Percentiles rank a stretch among this genome's conserved stretches.
phyloP scores from a whole-genome alignment of 2,797 vertebrate species.

The Thamnophis elegans region DNA sequence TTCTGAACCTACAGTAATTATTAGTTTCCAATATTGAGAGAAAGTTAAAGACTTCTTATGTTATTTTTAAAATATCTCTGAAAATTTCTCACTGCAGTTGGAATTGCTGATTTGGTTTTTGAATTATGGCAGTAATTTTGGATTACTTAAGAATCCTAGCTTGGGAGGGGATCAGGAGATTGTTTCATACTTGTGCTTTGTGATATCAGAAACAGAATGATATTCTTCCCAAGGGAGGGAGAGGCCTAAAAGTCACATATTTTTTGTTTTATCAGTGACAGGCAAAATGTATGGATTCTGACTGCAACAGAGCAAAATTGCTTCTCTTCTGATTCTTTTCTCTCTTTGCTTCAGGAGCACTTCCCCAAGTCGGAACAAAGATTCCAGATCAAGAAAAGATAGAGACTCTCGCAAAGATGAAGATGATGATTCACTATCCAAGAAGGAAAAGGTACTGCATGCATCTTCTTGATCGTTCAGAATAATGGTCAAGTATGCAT shows the following conservation, averaged over 20 bases:
- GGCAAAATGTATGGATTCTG: background rate
- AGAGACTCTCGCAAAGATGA: constrained; percentile 84
- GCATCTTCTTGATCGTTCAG: background rate
- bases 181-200: background rate
- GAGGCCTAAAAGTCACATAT: background rate
- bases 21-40: background rate
- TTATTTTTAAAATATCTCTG: background rate
- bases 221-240: background rate
- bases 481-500: background rate
- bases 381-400: constrained; percentile 83
- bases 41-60: background rate
- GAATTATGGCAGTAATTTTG: background rate
- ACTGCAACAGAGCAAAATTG: background rate
- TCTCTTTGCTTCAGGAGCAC: constrained; percentile 70
- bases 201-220: background rate
- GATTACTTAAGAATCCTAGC: background rate
- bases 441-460: constrained; percentile 85
- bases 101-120: background rate
- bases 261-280: background rate
- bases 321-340: background rate
- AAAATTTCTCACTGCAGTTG: background rate
- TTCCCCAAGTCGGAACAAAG: constrained; percentile 86
- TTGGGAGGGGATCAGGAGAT: background rate
- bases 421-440: constrained; percentile 83
- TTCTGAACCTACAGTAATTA: background rate